phyloP scores from a whole-genome alignment of 2,888 invertebrate genomes.

The Ganaspis brasiliensis region DNA sequence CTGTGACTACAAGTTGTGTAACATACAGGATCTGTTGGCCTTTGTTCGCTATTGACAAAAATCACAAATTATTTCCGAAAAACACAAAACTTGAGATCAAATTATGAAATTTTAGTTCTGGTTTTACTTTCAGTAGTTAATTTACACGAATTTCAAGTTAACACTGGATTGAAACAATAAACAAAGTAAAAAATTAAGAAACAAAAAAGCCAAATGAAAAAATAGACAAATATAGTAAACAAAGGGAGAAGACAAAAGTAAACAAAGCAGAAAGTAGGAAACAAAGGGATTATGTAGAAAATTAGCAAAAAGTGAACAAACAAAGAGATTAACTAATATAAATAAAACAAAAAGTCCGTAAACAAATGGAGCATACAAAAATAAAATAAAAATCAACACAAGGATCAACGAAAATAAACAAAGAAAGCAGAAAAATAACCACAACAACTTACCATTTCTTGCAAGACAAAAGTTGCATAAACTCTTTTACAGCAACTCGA shows the following conservation, averaged over 20 bases:
- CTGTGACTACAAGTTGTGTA: conserved; percentile 68
- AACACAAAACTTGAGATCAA: conserved; percentile 7
- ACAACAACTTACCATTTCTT: conserved; percentile 57
- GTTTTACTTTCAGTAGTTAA: no score
- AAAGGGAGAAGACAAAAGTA: no score
- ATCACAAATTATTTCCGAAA: conserved; percentile 10
- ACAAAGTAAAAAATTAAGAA: no score
- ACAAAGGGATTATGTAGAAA: no score
- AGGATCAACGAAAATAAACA: not conserved
- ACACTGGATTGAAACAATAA: no score
- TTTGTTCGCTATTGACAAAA: conserved; percentile 50
- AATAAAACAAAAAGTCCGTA: no score
- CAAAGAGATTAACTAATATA: no score
- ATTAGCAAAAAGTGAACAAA: no score
- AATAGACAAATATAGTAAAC: no score
- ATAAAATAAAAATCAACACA: not conserved
- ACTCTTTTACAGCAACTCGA: conserved; percentile 49
- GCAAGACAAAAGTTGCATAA: conserved; percentile 57
- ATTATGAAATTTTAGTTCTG: no score
- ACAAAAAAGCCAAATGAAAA: no score
- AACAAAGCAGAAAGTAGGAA: not conserved
- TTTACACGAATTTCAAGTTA: no score
- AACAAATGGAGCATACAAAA: not conserved
- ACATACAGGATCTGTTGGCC: conserved; percentile 58
- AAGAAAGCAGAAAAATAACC: not conserved